Evolutionary conservation across 2,113 vertebrate species (phyloP), one percentile per base, ranked within the genome.

Genomic region (Danionella cerebrum): DNA sequence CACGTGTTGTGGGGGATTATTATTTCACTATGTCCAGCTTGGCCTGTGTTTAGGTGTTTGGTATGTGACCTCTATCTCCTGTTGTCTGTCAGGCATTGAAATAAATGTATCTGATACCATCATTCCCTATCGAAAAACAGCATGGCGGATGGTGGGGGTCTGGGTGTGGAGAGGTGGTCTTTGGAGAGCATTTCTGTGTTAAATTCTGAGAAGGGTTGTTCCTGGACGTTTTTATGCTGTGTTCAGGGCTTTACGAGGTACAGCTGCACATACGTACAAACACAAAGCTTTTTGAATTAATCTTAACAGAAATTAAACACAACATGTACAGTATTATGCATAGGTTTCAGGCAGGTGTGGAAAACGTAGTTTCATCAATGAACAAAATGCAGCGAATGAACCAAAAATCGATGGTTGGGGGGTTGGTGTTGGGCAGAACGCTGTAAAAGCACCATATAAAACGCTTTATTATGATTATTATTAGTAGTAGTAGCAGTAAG

Each of bases 21-120:
- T 19, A 18, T 44, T 27, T 12, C 19, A 44, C 57, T 13, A 3
- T 25, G 10, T 22, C 9, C 38, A 7, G 18, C 55, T 18, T 12
- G 22, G 36, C 54, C 16, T 58, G 21, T 27, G 13, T 27, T 45
- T 48, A 18, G 16, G 33, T 14, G 14, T 48, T 33, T 47, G 50
- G 35, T 52, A 67, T 70, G 48, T 57, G 44, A 50, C 55, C 38
- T 51, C 55, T 67, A 21, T 36, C 62, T 55, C 44, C 16, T 55
- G 42, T 27, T 57, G 19, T 2, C 14, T 11, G 55, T 31, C 3
- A 48, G 29, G 41, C 29, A 33, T 57, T 35, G 35, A 41, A 55
- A 14, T 2, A 6, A 36, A 47, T 12, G 24, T 10, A 6, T 41
- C 54, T 38, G 64, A 72, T 67, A 67, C 52, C 64, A 67, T 72